Evolutionary conservation across 2,888 invertebrate genomes (phyloP).

Genomic region (Scotopteryx bipunctaria): DNA sequence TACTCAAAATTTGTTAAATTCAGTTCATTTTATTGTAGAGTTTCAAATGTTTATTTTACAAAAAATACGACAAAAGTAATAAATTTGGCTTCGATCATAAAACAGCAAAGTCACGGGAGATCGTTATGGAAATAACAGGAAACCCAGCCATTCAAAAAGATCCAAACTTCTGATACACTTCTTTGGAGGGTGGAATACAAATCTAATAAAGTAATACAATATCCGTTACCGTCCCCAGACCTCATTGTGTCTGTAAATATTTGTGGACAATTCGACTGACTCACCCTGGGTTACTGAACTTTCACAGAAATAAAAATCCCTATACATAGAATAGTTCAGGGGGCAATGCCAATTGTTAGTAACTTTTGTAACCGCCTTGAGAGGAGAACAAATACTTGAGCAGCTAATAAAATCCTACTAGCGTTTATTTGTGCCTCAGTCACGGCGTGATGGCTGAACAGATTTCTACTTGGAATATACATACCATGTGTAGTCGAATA

Average conservation of each 20-base stretch:
- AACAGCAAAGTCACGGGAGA: slow-evolving; percentile 20
- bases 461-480: no score
- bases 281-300: slow-evolving; percentile 34
- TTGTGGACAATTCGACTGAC: slow-evolving; percentile 52
- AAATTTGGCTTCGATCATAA: slow-evolving; percentile 1
- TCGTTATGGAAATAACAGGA: slow-evolving; percentile 28
- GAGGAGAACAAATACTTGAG: no score
- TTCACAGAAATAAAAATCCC: not conserved
- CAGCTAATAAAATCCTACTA: no score
- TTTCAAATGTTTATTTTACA: no score
- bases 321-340: not conserved
- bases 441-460: no score
- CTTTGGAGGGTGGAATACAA: slow-evolving; percentile 25
- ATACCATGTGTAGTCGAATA: no score
- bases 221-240: slow-evolving; percentile 32
- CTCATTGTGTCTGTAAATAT: slow-evolving; percentile 37
- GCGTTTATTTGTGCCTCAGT: no score
- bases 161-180: slow-evolving; percentile 22
- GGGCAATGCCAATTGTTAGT: no score
- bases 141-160: slow-evolving; percentile 24
- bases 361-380: no score
- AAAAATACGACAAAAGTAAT: slow-evolving; percentile 1
- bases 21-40: no score
- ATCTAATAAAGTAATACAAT: slow-evolving; percentile 39
- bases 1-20: no score